A percentile compares a stretch with the other conserved stretches of the same genome.
Conservation (phyloP, 2,797 vertebrate genomes). For the Adrianichthys oophorus region DNA sequence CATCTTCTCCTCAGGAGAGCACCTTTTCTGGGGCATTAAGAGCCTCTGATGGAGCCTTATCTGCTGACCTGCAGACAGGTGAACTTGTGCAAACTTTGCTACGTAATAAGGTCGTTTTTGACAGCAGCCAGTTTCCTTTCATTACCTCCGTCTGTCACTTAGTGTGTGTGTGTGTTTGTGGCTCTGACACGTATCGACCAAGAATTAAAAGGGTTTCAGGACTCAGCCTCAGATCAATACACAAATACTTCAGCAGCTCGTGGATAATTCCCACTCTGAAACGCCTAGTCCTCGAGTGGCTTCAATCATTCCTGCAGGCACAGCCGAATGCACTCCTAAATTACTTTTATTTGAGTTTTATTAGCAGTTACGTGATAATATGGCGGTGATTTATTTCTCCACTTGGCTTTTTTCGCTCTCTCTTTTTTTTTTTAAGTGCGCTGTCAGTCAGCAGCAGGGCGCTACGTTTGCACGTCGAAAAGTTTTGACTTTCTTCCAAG, state of each 20-base stretch:
- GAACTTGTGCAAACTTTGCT: slow-evolving; percentile 26
- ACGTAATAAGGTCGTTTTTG: slow-evolving; percentile 53
- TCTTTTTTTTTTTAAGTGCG: background rate
- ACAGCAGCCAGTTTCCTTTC: slow-evolving; percentile 51
- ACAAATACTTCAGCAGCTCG: slow-evolving; percentile 43
- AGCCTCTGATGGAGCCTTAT: slow-evolving; percentile 16
- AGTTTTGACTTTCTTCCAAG: too few relatives aligned
- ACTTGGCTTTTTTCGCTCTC: slow-evolving; percentile 10
- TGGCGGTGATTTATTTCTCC: slow-evolving; percentile 49
- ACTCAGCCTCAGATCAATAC: slow-evolving; percentile 49
- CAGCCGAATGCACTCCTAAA: slow-evolving; percentile 42
- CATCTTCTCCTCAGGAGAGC: background rate
- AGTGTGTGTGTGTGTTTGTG: slow-evolving; percentile 3
- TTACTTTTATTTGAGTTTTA: slow-evolving; percentile 45
- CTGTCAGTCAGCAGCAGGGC: background rate
- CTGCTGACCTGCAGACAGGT: slow-evolving; percentile 32
- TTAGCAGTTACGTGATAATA: slow-evolving; percentile 44
- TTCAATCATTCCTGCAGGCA: slow-evolving; percentile 39
- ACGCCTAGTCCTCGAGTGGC: slow-evolving; percentile 43
- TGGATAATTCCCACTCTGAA: slow-evolving; percentile 25
- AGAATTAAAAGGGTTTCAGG: slow-evolving; percentile 44
- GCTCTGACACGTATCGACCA: slow-evolving; percentile 46
- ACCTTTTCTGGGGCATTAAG: background rate
- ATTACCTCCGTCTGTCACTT: slow-evolving; percentile 47
- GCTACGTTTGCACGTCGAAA: too few relatives aligned